A percentile compares a stretch with the other conserved stretches of the same genome.
These are phyloP conservation scores for Anseranas semipalmata DNA, from an alignment of 2,113 vertebrate species.

Conservation along the genomic window DNA sequence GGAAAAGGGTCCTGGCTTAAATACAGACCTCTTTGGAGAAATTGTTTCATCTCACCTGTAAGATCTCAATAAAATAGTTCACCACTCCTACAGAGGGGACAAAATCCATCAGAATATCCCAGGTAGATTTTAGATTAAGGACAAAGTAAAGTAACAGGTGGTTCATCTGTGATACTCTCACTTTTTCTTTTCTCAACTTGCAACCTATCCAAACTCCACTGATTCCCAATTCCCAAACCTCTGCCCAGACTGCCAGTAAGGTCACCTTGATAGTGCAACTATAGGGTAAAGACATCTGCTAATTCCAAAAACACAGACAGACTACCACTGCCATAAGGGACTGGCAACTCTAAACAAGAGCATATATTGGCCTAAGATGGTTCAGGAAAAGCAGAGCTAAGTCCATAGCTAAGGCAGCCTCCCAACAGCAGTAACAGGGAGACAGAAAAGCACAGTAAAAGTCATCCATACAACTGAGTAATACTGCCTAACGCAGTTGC, in stretches of 20 bases:
- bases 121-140: not conserved
- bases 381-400: not conserved
- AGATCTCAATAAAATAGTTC: not conserved
- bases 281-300: not conserved
- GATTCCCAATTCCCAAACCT: not conserved
- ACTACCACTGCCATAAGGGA: not conserved
- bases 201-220: not conserved
- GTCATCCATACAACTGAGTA: not conserved
- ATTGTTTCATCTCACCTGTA: not conserved
- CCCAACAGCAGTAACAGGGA: not conserved
- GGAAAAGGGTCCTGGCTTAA: not conserved
- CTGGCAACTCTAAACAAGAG: not conserved
- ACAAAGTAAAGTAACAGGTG: not conserved
- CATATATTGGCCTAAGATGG: accelerated
- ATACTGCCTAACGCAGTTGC: not conserved
- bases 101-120: not conserved
- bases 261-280: not conserved
- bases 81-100: not conserved
- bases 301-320: not conserved
- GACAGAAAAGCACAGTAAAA: not conserved
- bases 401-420: not conserved
- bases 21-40: not conserved
- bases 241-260: not conserved
- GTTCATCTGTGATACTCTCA: not conserved
- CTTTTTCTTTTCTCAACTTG: not conserved